phyloP scores from a whole-genome alignment of 1,140 invertebrate species.

The Euwallacea similis region DNA sequence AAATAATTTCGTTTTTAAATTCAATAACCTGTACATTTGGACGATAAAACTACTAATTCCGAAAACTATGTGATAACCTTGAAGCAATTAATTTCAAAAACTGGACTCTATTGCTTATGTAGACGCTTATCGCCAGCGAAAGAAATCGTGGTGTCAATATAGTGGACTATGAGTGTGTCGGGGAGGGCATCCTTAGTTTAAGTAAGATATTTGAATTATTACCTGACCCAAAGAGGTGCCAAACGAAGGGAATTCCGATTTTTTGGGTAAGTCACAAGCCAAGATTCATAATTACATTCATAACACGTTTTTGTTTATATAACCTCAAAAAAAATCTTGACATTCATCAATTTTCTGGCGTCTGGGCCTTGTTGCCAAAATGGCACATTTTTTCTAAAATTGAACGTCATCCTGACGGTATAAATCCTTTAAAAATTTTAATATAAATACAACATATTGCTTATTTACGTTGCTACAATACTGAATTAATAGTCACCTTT shows the following conservation, averaged over 20 bases:
- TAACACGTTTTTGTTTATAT: constrained; percentile 33
- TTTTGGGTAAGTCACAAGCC: constrained; percentile 22
- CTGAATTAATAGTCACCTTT: no score
- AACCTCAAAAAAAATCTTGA: constrained; percentile 19
- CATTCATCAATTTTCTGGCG: neutral
- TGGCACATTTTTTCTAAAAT: no score
- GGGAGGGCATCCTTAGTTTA: neutral
- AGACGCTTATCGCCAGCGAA: neutral
- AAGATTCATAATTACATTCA: constrained; percentile 19
- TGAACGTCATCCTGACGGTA: no score
- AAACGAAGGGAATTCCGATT: constrained; percentile 26
- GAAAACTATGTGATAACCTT: constrained; percentile 23
- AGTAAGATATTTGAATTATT: neutral
- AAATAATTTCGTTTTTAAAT: neutral
- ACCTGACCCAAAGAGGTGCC: constrained; percentile 31
- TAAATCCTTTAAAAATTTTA: no score
- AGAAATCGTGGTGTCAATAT: neutral
- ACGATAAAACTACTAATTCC: neutral
- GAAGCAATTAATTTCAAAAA: constrained; percentile 8
- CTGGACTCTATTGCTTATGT: neutral
- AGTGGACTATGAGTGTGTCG: neutral
- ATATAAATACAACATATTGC: no score
- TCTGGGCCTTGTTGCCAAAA: no score
- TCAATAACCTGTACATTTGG: neutral
- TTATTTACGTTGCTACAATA: no score